Conservation (phyloP, 2,113 vertebrate species). For the Apodemus sylvaticus region DNA sequence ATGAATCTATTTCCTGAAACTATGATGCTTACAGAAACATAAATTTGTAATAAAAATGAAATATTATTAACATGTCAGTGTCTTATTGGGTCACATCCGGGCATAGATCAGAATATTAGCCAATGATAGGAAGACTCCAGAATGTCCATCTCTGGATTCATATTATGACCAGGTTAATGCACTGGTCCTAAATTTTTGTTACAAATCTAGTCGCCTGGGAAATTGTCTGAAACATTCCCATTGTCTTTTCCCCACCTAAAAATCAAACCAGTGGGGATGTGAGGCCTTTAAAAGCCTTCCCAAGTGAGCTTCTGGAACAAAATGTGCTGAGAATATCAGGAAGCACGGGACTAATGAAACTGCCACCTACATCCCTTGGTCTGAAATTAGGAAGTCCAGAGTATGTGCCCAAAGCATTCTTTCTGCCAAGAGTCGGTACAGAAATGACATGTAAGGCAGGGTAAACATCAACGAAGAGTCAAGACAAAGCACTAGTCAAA, state of each 20-base stretch:
- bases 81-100: slow-evolving; percentile 18
- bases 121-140: background rate
- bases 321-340: background rate
- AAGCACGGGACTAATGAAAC: background rate
- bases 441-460: background rate
- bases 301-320: background rate
- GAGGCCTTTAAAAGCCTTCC: background rate
- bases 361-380: background rate
- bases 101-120: slow-evolving; percentile 37
- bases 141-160: slow-evolving; percentile 17
- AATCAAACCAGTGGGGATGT: background rate
- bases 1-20: slow-evolving; percentile 41
- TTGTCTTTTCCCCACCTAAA: background rate
- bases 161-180: background rate
- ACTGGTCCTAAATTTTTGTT: background rate
- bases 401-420: background rate
- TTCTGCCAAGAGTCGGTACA: background rate
- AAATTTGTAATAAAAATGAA: slow-evolving; percentile 43
- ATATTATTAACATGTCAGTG: slow-evolving; percentile 36
- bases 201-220: background rate
- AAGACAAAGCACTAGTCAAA: slow-evolving; percentile 8
- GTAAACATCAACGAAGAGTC: background rate
- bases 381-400: background rate
- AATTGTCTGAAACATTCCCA: background rate
- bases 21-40: background rate